Conservation (phyloP, 2,888 invertebrate species). For the Caenorhabditis angaria region DNA sequence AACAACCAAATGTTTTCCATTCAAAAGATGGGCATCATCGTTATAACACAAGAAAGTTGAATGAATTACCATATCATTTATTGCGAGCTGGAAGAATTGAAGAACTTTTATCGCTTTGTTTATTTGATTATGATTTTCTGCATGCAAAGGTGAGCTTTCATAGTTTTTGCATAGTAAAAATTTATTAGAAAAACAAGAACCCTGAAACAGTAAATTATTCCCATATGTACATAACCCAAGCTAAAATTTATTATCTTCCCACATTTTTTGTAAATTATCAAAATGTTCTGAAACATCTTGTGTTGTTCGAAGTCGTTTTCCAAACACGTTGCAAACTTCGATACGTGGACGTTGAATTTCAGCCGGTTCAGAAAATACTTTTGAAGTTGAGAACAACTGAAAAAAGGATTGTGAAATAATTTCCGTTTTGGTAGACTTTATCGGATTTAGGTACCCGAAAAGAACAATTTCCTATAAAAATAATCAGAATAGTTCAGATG, state of each 20-base stretch:
- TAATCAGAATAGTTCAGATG: no score
- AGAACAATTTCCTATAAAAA: no score
- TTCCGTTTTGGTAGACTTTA: no score
- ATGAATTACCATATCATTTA: constrained; percentile 91
- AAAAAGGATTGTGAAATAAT: no score
- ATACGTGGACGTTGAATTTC: not conserved
- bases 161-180: not conserved
- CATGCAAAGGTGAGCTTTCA: constrained; percentile 81
- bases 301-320: not conserved
- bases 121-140: constrained; percentile 97
- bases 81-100: constrained; percentile 88
- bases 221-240: not conserved
- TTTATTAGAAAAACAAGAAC: constrained; percentile 3
- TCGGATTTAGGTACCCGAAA: no score
- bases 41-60: constrained; percentile 91
- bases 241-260: constrained; percentile 4
- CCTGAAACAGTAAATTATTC: not conserved
- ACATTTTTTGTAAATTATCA: constrained; percentile 10
- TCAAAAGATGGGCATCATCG: constrained; percentile 84
- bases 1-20: constrained; percentile 89
- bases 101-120: constrained; percentile 87
- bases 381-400: not conserved
- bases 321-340: not conserved
- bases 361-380: not conserved
- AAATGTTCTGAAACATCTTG: constrained; percentile 8